A percentile compares a stretch with the other conserved stretches of the same genome.
These are phyloP conservation scores for Nebria salina DNA, from an alignment of 2,888 invertebrate species.

Conservation along the genomic window DNA sequence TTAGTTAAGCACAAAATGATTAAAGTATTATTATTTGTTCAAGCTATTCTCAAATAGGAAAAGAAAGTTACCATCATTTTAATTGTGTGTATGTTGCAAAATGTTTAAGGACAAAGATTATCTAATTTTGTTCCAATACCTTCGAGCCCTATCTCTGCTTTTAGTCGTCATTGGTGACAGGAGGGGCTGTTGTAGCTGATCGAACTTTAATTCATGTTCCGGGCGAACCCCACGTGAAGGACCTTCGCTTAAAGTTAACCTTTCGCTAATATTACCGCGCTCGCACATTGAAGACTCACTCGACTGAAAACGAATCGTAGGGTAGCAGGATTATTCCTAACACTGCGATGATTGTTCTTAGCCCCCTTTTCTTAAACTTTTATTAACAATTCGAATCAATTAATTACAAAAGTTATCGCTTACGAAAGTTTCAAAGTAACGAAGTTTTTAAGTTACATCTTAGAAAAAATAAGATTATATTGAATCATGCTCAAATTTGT, in stretches of 20 bases:
- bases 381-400: conserved; percentile 9
- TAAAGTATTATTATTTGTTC: no score
- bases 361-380: not conserved
- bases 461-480: no score
- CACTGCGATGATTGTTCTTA: not conserved
- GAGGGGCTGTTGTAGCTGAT: conserved; percentile 26
- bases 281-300: conserved; percentile 30
- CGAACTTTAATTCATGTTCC: conserved; percentile 40
- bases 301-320: conserved; percentile 30
- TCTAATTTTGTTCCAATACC: not conserved
- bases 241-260: conserved; percentile 42
- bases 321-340: not conserved
- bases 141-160: not conserved
- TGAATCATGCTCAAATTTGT: no score
- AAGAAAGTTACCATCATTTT: no score
- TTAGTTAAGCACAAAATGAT: no score
- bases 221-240: conserved; percentile 37
- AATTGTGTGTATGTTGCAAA: no score
- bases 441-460: no score
- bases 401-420: not conserved
- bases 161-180: not conserved
- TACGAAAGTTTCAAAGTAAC: not conserved
- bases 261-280: conserved; percentile 32
- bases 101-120: not conserved
- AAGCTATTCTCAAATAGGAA: no score